Evolutionary conservation across 2,797 vertebrate genomes (phyloP), one percentile per base, ranked within the genome.

Genomic region (Acrossocheilus wenchowensis): DNA sequence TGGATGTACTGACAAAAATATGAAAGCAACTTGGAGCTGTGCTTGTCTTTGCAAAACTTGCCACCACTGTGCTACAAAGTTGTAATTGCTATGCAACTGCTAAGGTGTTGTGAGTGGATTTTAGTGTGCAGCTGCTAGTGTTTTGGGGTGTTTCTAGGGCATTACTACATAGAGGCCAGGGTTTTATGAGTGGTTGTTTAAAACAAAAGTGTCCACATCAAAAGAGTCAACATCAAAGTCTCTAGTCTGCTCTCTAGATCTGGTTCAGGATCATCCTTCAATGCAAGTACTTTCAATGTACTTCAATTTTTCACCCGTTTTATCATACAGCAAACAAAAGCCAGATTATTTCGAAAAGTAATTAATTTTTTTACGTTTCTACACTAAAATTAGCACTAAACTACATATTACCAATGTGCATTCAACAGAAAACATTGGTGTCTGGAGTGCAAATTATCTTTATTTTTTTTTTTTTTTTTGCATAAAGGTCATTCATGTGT

Each of bases 1-100:
- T 90, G 82, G 91, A 89, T 84, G 89, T 90, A 90, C 86, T 92
- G 91, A 91, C 73, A 90, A 89, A 79, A 78, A 88, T 78, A 48
- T 26, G 41, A 87, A 78, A 21, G 21, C 11, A 60, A 48, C 12
- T n/a, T 54, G 48, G 48, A 72, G 34, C 4, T 9, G 34, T 30
- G 23, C 15, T 60, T 10, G 21, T 74, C 57, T 64, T 75, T 19
- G 34, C 19, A 26, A 50, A 75, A 48, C 7, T 17, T 15, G 21
- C 45, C 41, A 74, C 19, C 41, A 41, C 21, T 6, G 2, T 5
- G 60, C 41, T 66, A 77, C 0, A 3, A 45, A 34, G 78, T 66
- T 81, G 14, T 7, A 50, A 45, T 64, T 64, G 41, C 4, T 26
- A 64, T 50, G 41, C 17, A 21, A 57, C 23, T 60, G 68, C 15